Evolutionary conservation across 2,797 vertebrate genomes (phyloP), one percentile per base, ranked within the genome.

Genomic region (Champsocephalus esox): DNA sequence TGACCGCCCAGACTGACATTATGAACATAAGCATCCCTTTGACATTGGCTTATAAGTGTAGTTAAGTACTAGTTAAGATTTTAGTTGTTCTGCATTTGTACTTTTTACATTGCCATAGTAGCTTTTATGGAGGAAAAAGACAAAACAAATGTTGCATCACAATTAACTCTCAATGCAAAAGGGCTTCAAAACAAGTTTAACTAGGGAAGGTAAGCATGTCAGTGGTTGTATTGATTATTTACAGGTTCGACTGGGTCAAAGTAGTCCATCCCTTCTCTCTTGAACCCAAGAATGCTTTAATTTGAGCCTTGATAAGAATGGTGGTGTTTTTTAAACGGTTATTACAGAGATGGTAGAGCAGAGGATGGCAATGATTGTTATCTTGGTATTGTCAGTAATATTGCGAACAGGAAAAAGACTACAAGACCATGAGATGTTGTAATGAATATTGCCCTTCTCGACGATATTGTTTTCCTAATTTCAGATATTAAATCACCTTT

Each of bases 211-310:
- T 1, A 19, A 16, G 74, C 14, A 8, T 66, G 2, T 58, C 43
- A 3, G 13, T 2, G 43, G 49, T 56, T 13, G 2, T 66, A 70
- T 65, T 44, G 57, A 82, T 66, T 52, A 34, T 43, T 45, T 43
- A 45, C 41, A 19, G 52, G 62, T 55, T 63, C 41, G 70, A 75
- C 73, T 9, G 2, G 44, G 58, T 9, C 48, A 38, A 6, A 66
- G 44, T 17, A 38, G 51, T 45, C 16, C 10, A 17, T 28, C 54
- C 19, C 21, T n/a, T 54, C 38, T 63, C 2, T 70, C 17, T 4
- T 8, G 4, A 11, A 24, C n/a, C 34, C 45, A 28, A 21, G 21
- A 4, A 48, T 34, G 28, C 51, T 44, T 54, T 68, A 0, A 63
- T 58, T 59, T 7, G 13, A 19, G 44, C 45, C 16, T 46, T 32